Conservation (phyloP, 2,113 vertebrate species). For the Eira barbara region DNA sequence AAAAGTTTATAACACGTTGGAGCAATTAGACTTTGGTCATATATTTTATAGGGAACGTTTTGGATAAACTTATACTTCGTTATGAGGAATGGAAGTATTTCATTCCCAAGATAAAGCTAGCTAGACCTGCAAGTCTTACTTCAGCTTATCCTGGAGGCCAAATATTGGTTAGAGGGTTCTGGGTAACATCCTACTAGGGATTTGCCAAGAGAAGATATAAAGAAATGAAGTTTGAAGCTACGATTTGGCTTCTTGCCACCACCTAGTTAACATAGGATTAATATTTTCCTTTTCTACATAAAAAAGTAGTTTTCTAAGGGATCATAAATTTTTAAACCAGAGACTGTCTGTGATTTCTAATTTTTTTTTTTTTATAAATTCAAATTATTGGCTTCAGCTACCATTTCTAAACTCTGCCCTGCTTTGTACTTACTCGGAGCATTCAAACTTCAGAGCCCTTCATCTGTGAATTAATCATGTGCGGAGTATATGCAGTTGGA, state of each 20-base stretch:
- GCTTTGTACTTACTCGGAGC: constrained; percentile 58
- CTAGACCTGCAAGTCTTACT: neutral
- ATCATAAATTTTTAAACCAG: constrained; percentile 72
- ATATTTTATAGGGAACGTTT: neutral
- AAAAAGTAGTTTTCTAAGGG: constrained; percentile 66
- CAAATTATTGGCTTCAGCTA: constrained; percentile 59
- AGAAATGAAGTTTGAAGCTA: constrained; percentile 25
- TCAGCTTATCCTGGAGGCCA: neutral
- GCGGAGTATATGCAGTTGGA: constrained; percentile 34
- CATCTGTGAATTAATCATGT: constrained; percentile 73
- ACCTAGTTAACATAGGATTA: constrained; percentile 66
- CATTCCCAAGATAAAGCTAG: neutral
- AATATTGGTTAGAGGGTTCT: neutral
- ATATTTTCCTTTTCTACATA: constrained; percentile 70
- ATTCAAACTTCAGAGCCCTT: constrained; percentile 51
- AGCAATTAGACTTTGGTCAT: neutral
- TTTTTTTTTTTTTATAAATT: neutral
- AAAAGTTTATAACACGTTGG: neutral
- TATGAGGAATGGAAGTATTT: neutral
- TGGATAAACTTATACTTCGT: neutral
- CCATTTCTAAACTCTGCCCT: constrained; percentile 63
- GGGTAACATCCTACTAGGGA: neutral
- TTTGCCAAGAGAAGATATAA: neutral
- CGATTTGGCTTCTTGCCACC: constrained; percentile 32
- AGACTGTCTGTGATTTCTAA: constrained; percentile 60